Evolutionary conservation across 2,797 vertebrate species (phyloP).

Genomic region (Discoglossus pictus): DNA sequence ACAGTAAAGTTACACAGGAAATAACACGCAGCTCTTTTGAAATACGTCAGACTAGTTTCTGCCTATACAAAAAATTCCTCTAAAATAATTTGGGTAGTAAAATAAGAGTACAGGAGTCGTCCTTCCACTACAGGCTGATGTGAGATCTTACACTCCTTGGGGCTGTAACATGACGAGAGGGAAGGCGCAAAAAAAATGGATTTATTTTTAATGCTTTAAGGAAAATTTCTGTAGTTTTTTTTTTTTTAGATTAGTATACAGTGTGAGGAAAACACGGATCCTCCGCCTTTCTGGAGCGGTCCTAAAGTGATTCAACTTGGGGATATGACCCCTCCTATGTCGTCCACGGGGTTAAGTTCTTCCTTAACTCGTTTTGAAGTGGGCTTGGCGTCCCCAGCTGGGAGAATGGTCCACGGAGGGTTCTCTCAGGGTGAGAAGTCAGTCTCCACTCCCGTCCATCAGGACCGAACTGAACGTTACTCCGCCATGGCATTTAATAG

Average conservation of each 20-base stretch:
- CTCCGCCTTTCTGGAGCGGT: conserved; percentile 26
- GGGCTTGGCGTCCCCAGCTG: neutral
- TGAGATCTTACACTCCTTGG: conserved; percentile 12
- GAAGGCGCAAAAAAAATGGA: conserved; percentile 11
- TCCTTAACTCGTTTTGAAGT: conserved; percentile 33
- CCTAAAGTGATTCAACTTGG: conserved; percentile 15
- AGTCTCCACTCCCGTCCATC: too few relatives aligned
- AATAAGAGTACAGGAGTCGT: conserved; percentile 69
- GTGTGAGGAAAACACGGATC: conserved; percentile 22
- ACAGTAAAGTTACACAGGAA: conserved; percentile 78
- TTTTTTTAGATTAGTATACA: conserved; percentile 45
- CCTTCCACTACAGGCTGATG: conserved; percentile 8
- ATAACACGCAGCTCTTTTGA: conserved; percentile 77
- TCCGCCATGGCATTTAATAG: conserved; percentile 14
- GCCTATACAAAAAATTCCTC: conserved; percentile 74
- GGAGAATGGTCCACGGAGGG: conserved; percentile 4
- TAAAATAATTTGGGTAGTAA: conserved; percentile 85
- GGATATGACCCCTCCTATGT: neutral
- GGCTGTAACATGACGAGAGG: conserved; percentile 42
- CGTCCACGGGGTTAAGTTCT: conserved; percentile 4
- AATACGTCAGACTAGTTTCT: conserved; percentile 77
- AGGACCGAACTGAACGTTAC: neutral
- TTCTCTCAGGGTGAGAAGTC: too few relatives aligned
- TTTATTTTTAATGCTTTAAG: conserved; percentile 43
- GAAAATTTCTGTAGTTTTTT: conserved; percentile 28